These are phyloP conservation scores for Anorthoa munda DNA, from an alignment of 2,888 invertebrate species.

Conservation along the genomic window DNA sequence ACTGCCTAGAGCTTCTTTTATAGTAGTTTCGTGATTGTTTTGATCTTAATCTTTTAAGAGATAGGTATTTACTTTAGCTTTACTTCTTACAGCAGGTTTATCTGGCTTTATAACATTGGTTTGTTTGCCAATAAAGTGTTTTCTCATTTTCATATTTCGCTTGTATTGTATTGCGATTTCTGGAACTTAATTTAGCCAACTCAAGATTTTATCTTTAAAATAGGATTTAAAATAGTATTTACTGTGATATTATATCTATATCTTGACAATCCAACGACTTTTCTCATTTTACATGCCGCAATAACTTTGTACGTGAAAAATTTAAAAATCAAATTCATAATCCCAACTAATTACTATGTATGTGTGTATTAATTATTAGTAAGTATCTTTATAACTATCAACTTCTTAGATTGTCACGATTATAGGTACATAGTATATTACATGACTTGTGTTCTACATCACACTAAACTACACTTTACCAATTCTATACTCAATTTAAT, in stretches of 20 bases:
- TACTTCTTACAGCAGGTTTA: not conserved
- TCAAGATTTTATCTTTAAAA: not conserved
- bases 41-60: constrained; percentile 23
- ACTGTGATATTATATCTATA: too few relatives aligned
- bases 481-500: constrained; percentile 28
- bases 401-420: too few relatives aligned
- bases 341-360: too few relatives aligned
- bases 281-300: too few relatives aligned
- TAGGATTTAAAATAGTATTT: not conserved
- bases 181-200: not conserved
- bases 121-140: not conserved
- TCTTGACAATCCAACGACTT: too few relatives aligned
- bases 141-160: not conserved
- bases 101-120: not conserved
- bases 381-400: too few relatives aligned
- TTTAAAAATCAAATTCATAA: too few relatives aligned
- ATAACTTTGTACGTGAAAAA: too few relatives aligned
- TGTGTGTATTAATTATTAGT: too few relatives aligned
- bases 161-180: not conserved
- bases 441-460: not conserved
- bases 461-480: not conserved
- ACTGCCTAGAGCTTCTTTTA: constrained; percentile 42
- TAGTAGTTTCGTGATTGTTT: constrained; percentile 44
- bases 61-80: constrained; percentile 19
- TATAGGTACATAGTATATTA: not conserved